Evolutionary conservation across 2,113 vertebrate species (phyloP).

Genomic region (Arizona elegans): DNA sequence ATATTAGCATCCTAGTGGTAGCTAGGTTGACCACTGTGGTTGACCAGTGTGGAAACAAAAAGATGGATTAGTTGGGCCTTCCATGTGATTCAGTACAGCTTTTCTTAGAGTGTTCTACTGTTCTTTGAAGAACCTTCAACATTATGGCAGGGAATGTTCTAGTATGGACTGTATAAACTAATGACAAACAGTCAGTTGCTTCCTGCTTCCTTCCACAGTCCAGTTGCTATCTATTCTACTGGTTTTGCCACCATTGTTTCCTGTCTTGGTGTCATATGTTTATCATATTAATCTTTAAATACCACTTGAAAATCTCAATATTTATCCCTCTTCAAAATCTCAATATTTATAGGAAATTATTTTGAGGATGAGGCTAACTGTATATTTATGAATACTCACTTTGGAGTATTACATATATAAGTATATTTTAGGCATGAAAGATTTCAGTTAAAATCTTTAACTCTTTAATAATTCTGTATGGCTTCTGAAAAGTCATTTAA

Average conservation of each 20-base stretch:
- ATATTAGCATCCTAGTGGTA: neutral
- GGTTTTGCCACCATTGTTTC: neutral
- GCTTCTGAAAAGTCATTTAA: neutral
- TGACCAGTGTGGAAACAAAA: neutral
- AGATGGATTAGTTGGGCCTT: neutral
- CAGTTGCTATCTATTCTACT: neutral
- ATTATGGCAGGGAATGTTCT: neutral
- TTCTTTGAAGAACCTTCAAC: neutral
- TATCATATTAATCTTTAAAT: neutral
- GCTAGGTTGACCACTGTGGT: neutral
- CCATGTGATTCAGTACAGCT: neutral
- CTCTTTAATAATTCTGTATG: neutral
- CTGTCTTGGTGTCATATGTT: neutral
- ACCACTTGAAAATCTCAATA: neutral
- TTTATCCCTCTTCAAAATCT: neutral
- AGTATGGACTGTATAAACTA: neutral
- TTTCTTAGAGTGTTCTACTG: neutral
- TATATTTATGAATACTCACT: neutral
- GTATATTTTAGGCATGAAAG: neutral
- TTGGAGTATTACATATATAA: neutral
- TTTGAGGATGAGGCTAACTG: neutral
- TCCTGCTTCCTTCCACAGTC: neutral
- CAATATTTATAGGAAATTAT: neutral
- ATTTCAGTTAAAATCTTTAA: neutral
- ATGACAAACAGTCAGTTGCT: slow-evolving; percentile 5